Evolutionary conservation across 2,797 vertebrate species (phyloP).

Genomic region (Anabas testudineus): DNA sequence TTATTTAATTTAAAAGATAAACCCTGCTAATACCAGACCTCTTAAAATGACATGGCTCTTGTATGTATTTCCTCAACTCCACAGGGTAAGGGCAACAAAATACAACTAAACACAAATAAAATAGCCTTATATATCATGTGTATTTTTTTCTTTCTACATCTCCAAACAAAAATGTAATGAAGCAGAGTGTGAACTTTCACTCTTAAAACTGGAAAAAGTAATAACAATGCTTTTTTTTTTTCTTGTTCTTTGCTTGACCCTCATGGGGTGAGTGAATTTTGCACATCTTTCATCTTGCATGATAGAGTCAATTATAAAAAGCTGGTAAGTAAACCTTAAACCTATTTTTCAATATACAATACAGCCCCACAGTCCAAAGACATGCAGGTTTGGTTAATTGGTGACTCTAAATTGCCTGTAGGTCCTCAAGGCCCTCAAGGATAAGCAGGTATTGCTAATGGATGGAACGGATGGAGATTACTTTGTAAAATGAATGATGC

Average conservation of each 20-base stretch:
- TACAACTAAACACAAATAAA: too few species aligned
- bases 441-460: not conserved
- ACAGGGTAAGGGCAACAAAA: not conserved
- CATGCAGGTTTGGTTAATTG: not conserved
- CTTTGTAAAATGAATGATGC: not conserved
- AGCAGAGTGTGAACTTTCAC: too few species aligned
- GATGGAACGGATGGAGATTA: not conserved
- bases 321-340: too few species aligned
- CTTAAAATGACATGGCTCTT: not conserved
- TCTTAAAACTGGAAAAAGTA: too few species aligned
- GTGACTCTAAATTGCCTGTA: not conserved
- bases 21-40: not conserved
- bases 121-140: too few species aligned
- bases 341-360: too few species aligned
- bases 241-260: not conserved
- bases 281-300: not conserved
- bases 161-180: too few species aligned
- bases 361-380: too few species aligned
- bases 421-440: not conserved
- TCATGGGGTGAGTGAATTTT: too few species aligned
- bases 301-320: not conserved
- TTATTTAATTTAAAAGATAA: constrained; percentile 5
- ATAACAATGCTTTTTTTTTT: too few species aligned
- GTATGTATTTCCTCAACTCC: not conserved
- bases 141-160: too few species aligned